A percentile compares a stretch with the other conserved stretches of the same genome.
These are phyloP conservation scores for Uropsilus gracilis DNA, from an alignment of 2,113 vertebrate genomes.

Conservation along the genomic window DNA sequence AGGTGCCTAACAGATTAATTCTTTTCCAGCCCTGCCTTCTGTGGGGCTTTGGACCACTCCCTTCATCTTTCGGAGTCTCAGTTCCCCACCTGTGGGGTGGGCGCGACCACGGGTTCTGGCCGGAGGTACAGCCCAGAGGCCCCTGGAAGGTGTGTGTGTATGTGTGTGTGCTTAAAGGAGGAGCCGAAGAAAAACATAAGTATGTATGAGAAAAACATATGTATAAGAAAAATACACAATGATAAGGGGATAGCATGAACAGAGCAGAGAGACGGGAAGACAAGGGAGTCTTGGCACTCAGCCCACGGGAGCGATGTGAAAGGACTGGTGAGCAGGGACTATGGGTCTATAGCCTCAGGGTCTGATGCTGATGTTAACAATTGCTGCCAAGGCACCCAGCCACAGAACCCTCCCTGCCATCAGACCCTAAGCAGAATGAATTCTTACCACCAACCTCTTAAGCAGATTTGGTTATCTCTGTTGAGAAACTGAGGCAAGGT, in stretches of 20 bases:
- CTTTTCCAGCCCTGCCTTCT: background rate
- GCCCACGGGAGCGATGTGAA: too few relatives aligned
- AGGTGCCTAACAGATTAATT: background rate
- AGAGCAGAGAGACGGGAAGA: background rate
- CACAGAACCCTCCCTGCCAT: background rate
- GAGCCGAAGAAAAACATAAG: background rate
- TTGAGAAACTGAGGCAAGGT: conserved; percentile 57
- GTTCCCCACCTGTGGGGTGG: background rate
- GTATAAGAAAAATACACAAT: background rate
- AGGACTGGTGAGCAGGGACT: background rate
- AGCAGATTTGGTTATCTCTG: background rate
- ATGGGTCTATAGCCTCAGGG: background rate
- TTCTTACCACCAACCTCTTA: background rate
- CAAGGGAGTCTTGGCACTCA: too few relatives aligned
- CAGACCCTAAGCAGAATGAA: too few relatives aligned
- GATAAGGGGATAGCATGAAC: too few relatives aligned
- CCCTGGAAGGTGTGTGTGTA: background rate
- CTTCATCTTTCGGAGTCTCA: background rate
- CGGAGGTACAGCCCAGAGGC: background rate
- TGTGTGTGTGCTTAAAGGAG: background rate
- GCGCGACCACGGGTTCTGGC: background rate
- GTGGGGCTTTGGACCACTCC: background rate
- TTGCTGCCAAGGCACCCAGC: rapidly evolving
- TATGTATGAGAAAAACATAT: too few relatives aligned
- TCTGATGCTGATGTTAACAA: background rate